A percentile compares a stretch with the other conserved stretches of the same genome.
These are phyloP conservation scores for Cylas formicarius DNA, from an alignment of 1,140 invertebrate species.

Conservation along the genomic window DNA sequence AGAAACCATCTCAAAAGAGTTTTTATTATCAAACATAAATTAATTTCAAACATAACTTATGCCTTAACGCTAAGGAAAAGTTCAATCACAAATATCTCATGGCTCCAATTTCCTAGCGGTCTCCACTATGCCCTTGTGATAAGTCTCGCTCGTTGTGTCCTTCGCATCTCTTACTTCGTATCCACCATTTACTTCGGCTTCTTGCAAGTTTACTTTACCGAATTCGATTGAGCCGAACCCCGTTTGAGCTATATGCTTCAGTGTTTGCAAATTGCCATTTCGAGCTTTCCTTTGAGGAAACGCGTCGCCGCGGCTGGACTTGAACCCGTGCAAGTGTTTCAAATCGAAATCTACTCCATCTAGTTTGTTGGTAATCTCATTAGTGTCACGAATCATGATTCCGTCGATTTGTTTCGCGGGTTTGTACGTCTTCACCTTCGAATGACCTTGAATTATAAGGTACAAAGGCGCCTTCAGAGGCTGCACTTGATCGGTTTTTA, in stretches of 20 bases:
- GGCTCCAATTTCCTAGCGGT: conserved; percentile 39
- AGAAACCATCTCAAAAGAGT: no score
- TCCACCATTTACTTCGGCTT: conserved; percentile 47
- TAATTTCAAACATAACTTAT: no score
- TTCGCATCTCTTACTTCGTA: conserved; percentile 48
- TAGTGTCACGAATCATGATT: conserved; percentile 45
- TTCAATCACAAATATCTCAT: no score
- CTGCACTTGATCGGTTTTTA: conserved; percentile 57
- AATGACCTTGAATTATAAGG: conserved; percentile 73
- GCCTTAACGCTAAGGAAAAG: no score
- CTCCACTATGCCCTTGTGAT: conserved; percentile 52
- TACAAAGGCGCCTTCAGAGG: conserved; percentile 60
- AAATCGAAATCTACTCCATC: conserved; percentile 32
- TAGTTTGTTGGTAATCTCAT: conserved; percentile 43
- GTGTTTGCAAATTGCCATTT: conserved; percentile 32
- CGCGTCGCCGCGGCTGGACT: conserved; percentile 2
- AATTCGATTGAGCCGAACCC: conserved; percentile 37
- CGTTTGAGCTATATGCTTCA: conserved; percentile 36
- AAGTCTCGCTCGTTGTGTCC: conserved; percentile 46
- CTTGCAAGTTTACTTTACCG: conserved; percentile 45
- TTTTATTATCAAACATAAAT: no score
- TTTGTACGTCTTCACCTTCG: conserved; percentile 74
- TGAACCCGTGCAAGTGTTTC: conserved; percentile 47
- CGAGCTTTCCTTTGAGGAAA: conserved; percentile 26
- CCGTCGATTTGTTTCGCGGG: conserved; percentile 50